Evolutionary conservation across 2,113 vertebrate genomes (phyloP).

Genomic region (Aphelocoma coerulescens): DNA sequence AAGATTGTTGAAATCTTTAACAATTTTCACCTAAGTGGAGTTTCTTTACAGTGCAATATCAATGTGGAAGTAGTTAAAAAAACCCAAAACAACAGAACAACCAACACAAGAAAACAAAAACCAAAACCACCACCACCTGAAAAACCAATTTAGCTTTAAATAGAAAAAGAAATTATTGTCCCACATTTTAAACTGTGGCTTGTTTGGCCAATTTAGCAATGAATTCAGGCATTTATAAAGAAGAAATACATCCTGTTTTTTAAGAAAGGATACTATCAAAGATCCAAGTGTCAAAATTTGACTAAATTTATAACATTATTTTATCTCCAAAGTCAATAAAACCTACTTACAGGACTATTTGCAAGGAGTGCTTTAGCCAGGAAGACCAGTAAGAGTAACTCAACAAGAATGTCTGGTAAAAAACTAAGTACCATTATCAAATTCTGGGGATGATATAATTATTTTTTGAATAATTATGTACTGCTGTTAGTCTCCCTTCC

Average conservation of each 20-base stretch:
- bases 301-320: not conserved
- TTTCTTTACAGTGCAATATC: not conserved
- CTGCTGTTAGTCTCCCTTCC: not conserved
- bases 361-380: not conserved
- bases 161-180: not conserved
- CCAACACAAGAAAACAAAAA: not conserved
- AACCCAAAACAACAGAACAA: not conserved
- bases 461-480: not conserved
- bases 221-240: not conserved
- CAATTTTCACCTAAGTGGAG: not conserved
- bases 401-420: not conserved
- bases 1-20: not conserved
- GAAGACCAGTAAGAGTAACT: not conserved
- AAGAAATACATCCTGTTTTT: not conserved
- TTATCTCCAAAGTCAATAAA: slow-evolving; percentile 20
- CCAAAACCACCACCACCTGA: not conserved
- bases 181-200: not conserved
- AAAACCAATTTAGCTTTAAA: not conserved
- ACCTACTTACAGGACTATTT: not conserved
- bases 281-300: not conserved
- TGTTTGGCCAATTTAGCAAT: not conserved
- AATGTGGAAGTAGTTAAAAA: not conserved
- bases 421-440: not conserved
- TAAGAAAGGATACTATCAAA: not conserved
- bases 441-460: not conserved